Evolutionary conservation across 2,113 vertebrate genomes (phyloP).

Genomic region (Erinaceus europaeus): DNA sequence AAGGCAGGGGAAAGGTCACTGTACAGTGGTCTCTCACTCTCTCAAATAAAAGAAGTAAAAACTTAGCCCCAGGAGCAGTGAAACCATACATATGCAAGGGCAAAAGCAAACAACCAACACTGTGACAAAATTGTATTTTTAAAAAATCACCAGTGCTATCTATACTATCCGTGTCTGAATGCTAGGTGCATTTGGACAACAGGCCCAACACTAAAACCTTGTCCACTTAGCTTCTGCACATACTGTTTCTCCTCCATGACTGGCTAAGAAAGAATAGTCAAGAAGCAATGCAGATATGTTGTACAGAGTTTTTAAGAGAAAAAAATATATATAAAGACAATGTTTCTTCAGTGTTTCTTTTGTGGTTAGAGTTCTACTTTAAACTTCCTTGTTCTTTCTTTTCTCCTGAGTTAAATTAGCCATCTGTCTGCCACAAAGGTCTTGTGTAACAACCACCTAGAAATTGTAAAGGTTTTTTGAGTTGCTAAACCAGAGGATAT

Average conservation of each 20-base stretch:
- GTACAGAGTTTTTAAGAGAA: too few relatives aligned
- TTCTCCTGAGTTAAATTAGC: not conserved
- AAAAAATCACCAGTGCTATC: too few relatives aligned
- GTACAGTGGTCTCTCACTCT: too few relatives aligned
- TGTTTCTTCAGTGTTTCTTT: not conserved
- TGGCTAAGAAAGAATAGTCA: not conserved
- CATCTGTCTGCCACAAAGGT: not conserved
- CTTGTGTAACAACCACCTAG: constrained; percentile 14
- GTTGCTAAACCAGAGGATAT: not conserved
- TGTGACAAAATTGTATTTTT: too few relatives aligned
- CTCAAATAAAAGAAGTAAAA: too few relatives aligned
- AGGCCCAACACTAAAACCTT: not conserved
- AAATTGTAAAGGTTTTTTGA: not conserved
- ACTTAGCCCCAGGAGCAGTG: too few relatives aligned
- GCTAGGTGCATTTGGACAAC: not conserved
- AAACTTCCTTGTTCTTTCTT: not conserved
- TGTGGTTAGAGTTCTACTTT: not conserved
- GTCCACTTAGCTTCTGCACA: not conserved
- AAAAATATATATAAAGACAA: too few relatives aligned
- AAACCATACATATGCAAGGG: too few relatives aligned
- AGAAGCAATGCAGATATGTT: not conserved
- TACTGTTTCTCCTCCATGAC: rapidly evolving
- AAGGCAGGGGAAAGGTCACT: too few relatives aligned
- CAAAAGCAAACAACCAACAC: too few relatives aligned
- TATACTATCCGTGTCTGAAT: not conserved